These are phyloP conservation scores for Epizoanthus fatuus DNA, from an alignment of 92 coral and sea anemone genomes.

Conservation along the genomic window DNA sequence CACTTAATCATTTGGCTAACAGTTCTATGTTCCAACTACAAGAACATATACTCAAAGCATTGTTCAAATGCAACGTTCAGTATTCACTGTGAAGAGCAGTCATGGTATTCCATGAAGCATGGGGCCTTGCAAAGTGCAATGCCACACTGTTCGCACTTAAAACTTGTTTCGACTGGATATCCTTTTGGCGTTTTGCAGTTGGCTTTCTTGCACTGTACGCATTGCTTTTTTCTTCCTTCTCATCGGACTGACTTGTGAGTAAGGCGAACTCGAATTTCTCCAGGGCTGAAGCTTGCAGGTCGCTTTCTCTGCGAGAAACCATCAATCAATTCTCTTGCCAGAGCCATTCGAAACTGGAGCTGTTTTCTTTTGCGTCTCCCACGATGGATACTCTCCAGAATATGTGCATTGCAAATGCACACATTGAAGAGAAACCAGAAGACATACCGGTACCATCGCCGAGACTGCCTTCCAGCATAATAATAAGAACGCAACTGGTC, in stretches of 20 bases:
- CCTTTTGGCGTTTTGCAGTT: slow-evolving; percentile 51
- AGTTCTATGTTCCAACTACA: background rate
- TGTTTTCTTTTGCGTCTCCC: slow-evolving; percentile 20
- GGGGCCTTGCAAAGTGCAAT: slow-evolving; percentile 65
- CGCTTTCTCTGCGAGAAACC: slow-evolving; percentile 45
- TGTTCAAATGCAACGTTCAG: background rate
- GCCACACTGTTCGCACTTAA: slow-evolving; percentile 56
- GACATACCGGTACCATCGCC: slow-evolving; percentile 25
- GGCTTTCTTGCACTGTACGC: slow-evolving; percentile 54
- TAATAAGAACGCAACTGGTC: slow-evolving; percentile 15
- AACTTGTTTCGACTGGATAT: slow-evolving; percentile 59
- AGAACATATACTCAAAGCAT: background rate
- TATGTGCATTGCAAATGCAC: slow-evolving; percentile 11
- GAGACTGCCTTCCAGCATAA: slow-evolving; percentile 5
- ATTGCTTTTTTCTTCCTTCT: slow-evolving; percentile 46
- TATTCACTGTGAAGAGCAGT: background rate
- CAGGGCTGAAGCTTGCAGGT: slow-evolving; percentile 6
- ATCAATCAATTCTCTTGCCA: slow-evolving; percentile 36
- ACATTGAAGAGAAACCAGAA: slow-evolving; percentile 43
- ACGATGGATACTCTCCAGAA: slow-evolving; percentile 19
- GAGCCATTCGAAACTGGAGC: slow-evolving; percentile 22
- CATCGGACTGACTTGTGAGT: slow-evolving; percentile 6
- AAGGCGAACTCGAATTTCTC: slow-evolving; percentile 17
- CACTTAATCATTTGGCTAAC: background rate
- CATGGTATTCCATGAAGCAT: slow-evolving; percentile 64